phyloP scores from a whole-genome alignment of 2,797 vertebrate genomes.

The Argya squamiceps region DNA sequence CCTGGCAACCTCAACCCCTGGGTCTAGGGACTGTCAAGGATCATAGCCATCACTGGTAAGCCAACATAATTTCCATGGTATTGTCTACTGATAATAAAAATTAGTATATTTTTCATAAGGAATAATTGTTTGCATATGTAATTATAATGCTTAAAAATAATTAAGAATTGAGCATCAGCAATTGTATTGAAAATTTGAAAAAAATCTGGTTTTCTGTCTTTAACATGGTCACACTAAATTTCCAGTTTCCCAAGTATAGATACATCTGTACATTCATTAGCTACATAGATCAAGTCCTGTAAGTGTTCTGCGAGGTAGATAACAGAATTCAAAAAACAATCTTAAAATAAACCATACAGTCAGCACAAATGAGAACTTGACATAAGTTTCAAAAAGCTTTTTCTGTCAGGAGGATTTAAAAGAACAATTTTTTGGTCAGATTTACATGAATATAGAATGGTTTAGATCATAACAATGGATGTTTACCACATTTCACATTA shows the following conservation, averaged over 20 bases:
- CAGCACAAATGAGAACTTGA: not conserved
- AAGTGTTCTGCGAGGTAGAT: not conserved
- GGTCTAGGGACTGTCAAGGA: not conserved
- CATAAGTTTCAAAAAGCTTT: not conserved
- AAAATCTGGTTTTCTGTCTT: not conserved
- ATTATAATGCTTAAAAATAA: not conserved
- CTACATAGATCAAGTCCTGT: not conserved
- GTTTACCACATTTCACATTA: not conserved
- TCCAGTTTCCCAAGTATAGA: not conserved
- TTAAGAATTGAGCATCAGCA: not conserved
- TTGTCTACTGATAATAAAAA: not conserved
- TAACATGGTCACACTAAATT: not conserved
- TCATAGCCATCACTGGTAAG: too few relatives aligned
- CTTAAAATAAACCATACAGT: not conserved
- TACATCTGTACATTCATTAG: not conserved
- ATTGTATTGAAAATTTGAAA: not conserved
- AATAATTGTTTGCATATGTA: not conserved
- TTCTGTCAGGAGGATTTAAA: not conserved
- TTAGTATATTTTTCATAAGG: not conserved
- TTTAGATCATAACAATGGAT: not conserved
- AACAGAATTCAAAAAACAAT: not conserved
- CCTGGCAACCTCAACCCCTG: not conserved
- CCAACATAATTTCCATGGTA: accelerated
- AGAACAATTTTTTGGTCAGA: not conserved
- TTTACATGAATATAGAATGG: not conserved